phyloP scores from a whole-genome alignment of 2,797 vertebrate species.

The Diglossa cyanea region DNA sequence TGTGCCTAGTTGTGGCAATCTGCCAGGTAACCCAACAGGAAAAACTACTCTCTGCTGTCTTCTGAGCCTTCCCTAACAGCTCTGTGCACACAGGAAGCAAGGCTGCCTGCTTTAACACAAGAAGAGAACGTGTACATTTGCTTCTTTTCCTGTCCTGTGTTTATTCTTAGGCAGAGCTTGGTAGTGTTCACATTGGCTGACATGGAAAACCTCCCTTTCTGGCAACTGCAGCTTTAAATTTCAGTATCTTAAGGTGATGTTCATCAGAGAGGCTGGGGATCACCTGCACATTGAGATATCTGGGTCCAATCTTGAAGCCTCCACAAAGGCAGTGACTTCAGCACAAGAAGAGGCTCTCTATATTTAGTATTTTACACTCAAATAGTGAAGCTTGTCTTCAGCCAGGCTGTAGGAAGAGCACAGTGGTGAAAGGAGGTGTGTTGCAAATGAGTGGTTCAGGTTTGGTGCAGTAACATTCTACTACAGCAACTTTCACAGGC shows the following conservation, averaged over 20 bases:
- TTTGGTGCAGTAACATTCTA: not conserved
- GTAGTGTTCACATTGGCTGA: not conserved
- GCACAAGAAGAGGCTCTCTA: not conserved
- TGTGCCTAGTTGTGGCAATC: accelerated
- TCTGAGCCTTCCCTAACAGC: not conserved
- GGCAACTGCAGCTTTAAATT: accelerated
- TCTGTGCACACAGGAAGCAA: not conserved
- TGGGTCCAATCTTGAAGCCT: not conserved
- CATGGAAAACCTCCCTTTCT: not conserved
- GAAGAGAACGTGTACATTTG: accelerated
- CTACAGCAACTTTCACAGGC: not conserved
- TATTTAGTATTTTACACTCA: not conserved
- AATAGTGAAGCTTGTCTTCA: not conserved
- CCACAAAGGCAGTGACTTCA: not conserved
- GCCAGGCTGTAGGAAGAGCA: not conserved
- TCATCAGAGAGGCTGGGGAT: not conserved
- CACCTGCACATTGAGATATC: not conserved
- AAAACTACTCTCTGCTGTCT: not conserved
- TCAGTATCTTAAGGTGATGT: not conserved
- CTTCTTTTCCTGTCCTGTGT: not conserved
- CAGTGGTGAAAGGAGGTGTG: not conserved
- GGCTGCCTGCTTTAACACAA: not conserved
- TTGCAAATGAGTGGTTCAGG: not conserved
- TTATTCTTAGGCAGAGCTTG: not conserved
- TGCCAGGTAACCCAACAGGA: not conserved